Conservation (phyloP, 1,140 invertebrate genomes). For the Latrodectus geometricus region DNA sequence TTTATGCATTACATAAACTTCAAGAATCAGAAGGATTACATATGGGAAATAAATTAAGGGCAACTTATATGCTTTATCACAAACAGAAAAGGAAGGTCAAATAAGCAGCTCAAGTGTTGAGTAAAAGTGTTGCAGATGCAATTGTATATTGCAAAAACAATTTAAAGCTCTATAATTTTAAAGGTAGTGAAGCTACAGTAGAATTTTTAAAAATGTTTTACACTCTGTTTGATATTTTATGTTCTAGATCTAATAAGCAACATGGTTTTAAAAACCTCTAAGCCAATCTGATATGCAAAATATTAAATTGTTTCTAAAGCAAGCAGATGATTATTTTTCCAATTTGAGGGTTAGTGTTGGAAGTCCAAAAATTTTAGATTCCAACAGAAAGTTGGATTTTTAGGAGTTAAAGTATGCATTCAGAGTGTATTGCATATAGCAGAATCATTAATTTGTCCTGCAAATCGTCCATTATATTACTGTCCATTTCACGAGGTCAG, state of each 20-base stretch:
- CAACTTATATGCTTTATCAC: neutral
- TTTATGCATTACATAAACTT: neutral
- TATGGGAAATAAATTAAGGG: conserved; percentile 3
- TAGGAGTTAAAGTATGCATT: too few species aligned
- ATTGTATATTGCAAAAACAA: neutral
- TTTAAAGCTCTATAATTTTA: neutral
- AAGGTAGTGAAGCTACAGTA: neutral
- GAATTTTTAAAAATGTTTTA: neutral
- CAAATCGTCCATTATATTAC: too few species aligned
- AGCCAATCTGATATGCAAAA: too few species aligned
- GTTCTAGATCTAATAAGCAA: conserved; percentile 9
- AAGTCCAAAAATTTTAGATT: too few species aligned
- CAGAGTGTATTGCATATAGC: too few species aligned
- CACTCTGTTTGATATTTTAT: conserved; percentile 13
- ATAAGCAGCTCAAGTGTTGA: conserved; percentile 4
- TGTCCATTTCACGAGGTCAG: conserved; percentile 68
- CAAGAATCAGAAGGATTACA: conserved; percentile 23
- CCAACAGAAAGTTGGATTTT: too few species aligned
- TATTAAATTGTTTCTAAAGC: too few species aligned
- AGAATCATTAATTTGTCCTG: too few species aligned
- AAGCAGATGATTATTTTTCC: too few species aligned
- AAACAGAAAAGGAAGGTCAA: conserved; percentile 14
- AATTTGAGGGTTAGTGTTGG: too few species aligned
- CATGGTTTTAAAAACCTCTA: conserved; percentile 60
- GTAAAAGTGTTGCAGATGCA: neutral